Conservation (phyloP, 2,888 invertebrate genomes). For the Dioctria linearis region DNA sequence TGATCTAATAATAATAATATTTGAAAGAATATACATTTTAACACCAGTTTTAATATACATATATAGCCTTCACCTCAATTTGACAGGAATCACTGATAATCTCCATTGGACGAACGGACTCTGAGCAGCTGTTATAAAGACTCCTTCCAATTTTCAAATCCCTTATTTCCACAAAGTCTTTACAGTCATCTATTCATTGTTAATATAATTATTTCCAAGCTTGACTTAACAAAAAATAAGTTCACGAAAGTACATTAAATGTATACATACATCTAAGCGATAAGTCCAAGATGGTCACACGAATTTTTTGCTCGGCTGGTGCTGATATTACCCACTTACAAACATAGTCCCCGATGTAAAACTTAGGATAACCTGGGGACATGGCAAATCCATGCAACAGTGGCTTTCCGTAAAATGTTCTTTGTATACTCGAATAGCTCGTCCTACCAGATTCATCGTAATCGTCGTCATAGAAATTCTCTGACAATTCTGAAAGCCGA, state of each 20-base stretch:
- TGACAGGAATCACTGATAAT: constrained; percentile 62
- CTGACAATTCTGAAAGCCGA: constrained; percentile 1
- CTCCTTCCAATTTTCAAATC: constrained; percentile 58
- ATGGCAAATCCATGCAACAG: constrained; percentile 76
- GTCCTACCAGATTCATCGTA: constrained; percentile 24
- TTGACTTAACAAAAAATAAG: background rate
- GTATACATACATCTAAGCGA: constrained; percentile 77
- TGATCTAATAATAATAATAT: constrained; percentile 66
- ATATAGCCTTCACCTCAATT: constrained; percentile 58
- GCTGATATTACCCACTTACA: constrained; percentile 80
- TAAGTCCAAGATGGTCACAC: constrained; percentile 79
- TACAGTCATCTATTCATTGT: constrained; percentile 63
- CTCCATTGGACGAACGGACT: constrained; percentile 59
- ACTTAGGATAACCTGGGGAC: constrained; percentile 83
- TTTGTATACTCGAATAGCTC: constrained; percentile 60
- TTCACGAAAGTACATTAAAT: background rate
- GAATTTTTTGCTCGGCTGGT: constrained; percentile 76
- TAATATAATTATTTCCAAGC: constrained; percentile 1
- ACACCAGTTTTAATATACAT: background rate
- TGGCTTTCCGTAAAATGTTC: constrained; percentile 60
- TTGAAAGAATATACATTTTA: background rate
- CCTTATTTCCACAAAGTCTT: constrained; percentile 61
- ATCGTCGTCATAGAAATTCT: constrained; percentile 25
- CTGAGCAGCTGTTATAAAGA: constrained; percentile 61
- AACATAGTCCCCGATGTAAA: constrained; percentile 77